A percentile compares a stretch with the other conserved stretches of the same genome.
phyloP scores from a whole-genome alignment of 2,113 vertebrate genomes.

The Acanthochromis polyacanthus region DNA sequence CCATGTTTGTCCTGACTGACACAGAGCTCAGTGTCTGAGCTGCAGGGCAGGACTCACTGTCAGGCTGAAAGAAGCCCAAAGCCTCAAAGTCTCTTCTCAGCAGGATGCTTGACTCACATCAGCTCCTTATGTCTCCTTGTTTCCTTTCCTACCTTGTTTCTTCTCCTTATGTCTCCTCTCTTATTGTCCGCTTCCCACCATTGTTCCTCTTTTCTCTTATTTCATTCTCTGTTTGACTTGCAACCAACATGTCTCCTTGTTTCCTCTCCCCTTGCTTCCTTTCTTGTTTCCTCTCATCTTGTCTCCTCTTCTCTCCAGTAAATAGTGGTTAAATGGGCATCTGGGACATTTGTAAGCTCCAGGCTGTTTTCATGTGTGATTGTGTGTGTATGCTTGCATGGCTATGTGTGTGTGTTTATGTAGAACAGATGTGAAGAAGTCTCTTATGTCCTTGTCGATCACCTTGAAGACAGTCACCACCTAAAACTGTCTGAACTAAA shows the following conservation, averaged over 20 bases:
- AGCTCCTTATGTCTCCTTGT: neutral
- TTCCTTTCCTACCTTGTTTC: neutral
- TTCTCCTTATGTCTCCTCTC: neutral
- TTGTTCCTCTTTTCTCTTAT: neutral
- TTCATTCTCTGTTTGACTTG: no score
- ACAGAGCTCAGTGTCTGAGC: conserved; percentile 4
- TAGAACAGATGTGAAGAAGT: neutral
- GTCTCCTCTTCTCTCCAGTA: neutral
- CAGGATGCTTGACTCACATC: neutral
- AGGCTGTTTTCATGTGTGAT: conserved; percentile 20
- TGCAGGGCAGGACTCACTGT: conserved; percentile 19
- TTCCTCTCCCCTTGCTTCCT: neutral
- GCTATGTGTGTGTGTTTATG: no score
- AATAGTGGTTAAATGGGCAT: conserved; percentile 38
- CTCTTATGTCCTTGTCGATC: neutral
- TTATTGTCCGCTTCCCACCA: no score
- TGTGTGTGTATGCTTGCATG: neutral
- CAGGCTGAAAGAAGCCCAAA: neutral
- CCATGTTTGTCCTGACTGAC: neutral
- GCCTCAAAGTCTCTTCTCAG: conserved; percentile 7
- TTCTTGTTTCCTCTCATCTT: neutral
- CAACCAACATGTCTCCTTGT: neutral
- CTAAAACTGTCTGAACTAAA: neutral
- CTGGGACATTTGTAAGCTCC: conserved; percentile 39
- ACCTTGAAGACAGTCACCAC: conserved; percentile 32